Evolutionary conservation across 2,888 invertebrate genomes (phyloP).

Genomic region (Hypomecis atomaria): DNA sequence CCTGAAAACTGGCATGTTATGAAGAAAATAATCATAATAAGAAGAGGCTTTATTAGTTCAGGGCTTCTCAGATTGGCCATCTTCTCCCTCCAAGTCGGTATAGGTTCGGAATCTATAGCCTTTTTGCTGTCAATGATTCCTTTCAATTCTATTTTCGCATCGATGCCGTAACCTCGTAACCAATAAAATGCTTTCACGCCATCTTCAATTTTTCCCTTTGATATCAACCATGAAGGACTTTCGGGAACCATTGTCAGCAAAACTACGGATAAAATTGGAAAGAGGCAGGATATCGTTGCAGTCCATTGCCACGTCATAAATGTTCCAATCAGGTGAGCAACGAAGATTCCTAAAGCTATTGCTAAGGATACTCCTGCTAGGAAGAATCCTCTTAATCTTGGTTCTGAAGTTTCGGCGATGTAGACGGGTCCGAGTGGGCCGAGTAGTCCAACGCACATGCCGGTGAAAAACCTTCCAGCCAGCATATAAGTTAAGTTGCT

Average conservation of each 20-base stretch:
- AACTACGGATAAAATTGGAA: constrained; percentile 80
- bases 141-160: constrained; percentile 79
- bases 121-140: constrained; percentile 75
- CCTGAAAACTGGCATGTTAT: constrained; percentile 89
- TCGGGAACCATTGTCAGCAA: constrained; percentile 86
- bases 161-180: constrained; percentile 83
- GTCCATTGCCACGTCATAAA: constrained; percentile 86
- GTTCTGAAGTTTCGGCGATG: constrained; percentile 85
- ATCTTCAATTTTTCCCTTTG: constrained; percentile 82
- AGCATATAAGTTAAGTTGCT: constrained; percentile 75
- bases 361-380: constrained; percentile 86
- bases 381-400: constrained; percentile 86
- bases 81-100: constrained; percentile 63
- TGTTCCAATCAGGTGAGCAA: constrained; percentile 87
- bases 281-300: constrained; percentile 81
- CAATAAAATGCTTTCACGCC: constrained; percentile 85
- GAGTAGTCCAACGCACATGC: constrained; percentile 83
- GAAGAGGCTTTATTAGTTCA: constrained; percentile 84
- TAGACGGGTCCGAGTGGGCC: constrained; percentile 84
- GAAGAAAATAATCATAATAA: constrained; percentile 87
- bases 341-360: constrained; percentile 86
- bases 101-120: constrained; percentile 61
- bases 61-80: constrained; percentile 69
- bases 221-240: constrained; percentile 88
- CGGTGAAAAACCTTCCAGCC: constrained; percentile 83